Base-by-base conservation (phyloP, 2,888 invertebrate genomes). In the Drosophila borborema region DNA sequence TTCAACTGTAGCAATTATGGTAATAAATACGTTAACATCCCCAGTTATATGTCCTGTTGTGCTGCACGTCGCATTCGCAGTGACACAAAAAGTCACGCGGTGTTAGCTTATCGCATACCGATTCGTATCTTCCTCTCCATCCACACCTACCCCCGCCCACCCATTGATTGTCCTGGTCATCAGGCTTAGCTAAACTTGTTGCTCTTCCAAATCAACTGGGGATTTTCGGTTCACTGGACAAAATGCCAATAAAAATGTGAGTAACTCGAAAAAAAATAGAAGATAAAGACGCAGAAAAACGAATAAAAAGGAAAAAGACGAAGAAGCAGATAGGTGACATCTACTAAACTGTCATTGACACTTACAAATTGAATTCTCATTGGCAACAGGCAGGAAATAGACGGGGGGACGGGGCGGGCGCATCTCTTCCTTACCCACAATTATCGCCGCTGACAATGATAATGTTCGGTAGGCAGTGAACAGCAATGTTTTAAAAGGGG, bases 291-390 rank as follows among this genome's bases (percentile, higher is more conserved):
- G n/a, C 12, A 43, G n/a, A 45, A 16, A 56, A 43, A 46, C 43
- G 48, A 63, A 72, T 54, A 16, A 45, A 68, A 43, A 43, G 34
- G 38, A 9, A 20, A 36, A 40, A 64, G 43, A n/a, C 46, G 46
- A 1, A 31, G 66, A n/a, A 58, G 46, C 2, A 31, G 66, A 58
- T 53, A 70, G 68, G 65, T 63, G 65, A 74, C 70, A 65, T 70
- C 54, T 59, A 71, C 80, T 71, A 75, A 84, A 87, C 88, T 85
- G 85, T 66, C 86, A 68, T 65, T 85, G 85, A 88, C 88, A 89
- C 86, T 85, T 88, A 85, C 88, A 85, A 85, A 86, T 85, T 85
- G 81, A 82, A 82, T 90, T 75, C 88, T 75, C 64, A 77, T 74
- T 77, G 76, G 69, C 60, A 28, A 36, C 48, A 7, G 28, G 12